These are phyloP conservation scores for Pentamera pediparva DNA, from an alignment of 53 echinoderm and acorn worm species.

Conservation along the genomic window DNA sequence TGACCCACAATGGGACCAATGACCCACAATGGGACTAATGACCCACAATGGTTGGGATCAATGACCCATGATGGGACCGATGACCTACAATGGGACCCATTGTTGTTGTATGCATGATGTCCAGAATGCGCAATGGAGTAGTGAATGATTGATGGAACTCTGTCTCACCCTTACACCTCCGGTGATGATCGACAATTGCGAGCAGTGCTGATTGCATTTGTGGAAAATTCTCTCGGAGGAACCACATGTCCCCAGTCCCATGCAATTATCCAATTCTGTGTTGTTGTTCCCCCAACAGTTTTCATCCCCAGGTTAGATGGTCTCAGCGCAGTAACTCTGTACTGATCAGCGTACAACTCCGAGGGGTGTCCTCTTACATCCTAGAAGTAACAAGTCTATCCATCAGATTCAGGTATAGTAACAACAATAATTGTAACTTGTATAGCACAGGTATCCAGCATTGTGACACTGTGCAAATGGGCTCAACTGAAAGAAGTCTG, in stretches of 20 bases:
- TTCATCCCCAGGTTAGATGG: slow-evolving; percentile 75
- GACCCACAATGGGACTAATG: not conserved
- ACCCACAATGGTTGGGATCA: not conserved
- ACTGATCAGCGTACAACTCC: slow-evolving; percentile 62
- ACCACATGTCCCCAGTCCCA: not conserved
- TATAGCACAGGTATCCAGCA: not conserved
- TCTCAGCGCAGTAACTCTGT: slow-evolving; percentile 68
- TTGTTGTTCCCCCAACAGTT: slow-evolving; percentile 29
- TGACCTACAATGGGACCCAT: too few relatives aligned
- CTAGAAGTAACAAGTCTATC: slow-evolving; percentile 47
- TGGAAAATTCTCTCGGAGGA: too few relatives aligned
- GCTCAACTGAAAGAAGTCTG: too few relatives aligned
- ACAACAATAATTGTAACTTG: not conserved
- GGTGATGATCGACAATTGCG: not conserved
- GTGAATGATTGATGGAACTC: too few relatives aligned
- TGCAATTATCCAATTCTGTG: not conserved
- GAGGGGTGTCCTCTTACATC: slow-evolving; percentile 56
- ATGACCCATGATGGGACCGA: too few relatives aligned
- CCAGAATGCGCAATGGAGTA: not conserved
- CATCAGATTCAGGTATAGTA: slow-evolving; percentile 65
- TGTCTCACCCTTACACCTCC: not conserved
- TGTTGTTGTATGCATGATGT: not conserved
- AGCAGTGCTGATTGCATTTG: too few relatives aligned
- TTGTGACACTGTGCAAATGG: not conserved
- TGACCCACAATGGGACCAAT: not conserved